Conservation (phyloP, 1,140 invertebrate species). For the Dendroctonus ponderosae region DNA sequence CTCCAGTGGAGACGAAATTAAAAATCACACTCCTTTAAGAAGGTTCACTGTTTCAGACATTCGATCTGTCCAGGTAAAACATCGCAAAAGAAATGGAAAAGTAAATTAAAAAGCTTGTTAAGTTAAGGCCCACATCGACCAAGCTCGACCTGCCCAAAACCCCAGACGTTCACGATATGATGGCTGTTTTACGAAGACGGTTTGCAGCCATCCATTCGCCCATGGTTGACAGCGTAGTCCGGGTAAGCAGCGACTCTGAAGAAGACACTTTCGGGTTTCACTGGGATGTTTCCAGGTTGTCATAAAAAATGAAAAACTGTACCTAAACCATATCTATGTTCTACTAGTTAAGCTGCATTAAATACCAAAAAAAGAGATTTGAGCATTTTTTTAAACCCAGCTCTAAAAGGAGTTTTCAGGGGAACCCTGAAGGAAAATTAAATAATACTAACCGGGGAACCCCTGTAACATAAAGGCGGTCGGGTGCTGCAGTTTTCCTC, state of each 20-base stretch:
- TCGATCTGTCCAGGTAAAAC: neutral
- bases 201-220: slow-evolving; percentile 34
- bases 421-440: too few relatives aligned
- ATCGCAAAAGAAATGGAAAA: too few relatives aligned
- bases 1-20: neutral
- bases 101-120: neutral
- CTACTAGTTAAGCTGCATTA: too few relatives aligned
- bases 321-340: too few relatives aligned
- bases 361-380: too few relatives aligned
- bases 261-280: neutral
- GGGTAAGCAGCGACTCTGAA: neutral
- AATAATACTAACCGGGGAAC: too few relatives aligned
- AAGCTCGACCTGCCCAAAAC: slow-evolving; percentile 4
- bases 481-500: too few relatives aligned
- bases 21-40: slow-evolving; percentile 1
- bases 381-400: too few relatives aligned
- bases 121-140: slow-evolving; percentile 9
- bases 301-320: too few relatives aligned
- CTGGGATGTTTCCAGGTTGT: too few relatives aligned
- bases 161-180: slow-evolving; percentile 29
- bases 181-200: slow-evolving; percentile 21
- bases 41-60: neutral
- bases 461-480: too few relatives aligned
- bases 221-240: neutral
- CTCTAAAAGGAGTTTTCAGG: too few relatives aligned